Conservation (phyloP, 2,888 invertebrate species). For the Drosophila nr. perissopoda region DNA sequence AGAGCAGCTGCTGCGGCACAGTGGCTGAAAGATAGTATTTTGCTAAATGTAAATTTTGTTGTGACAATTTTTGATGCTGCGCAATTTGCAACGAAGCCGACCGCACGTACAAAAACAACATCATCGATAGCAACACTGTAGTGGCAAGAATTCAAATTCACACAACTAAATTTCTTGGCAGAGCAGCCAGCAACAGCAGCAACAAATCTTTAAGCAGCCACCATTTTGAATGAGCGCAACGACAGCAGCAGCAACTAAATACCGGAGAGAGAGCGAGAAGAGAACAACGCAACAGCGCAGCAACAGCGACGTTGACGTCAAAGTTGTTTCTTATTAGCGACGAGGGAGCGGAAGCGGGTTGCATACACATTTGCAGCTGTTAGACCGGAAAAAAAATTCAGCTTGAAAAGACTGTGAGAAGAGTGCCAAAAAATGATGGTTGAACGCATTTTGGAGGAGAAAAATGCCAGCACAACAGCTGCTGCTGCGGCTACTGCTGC, state of each 20-base stretch:
- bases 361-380: conserved; percentile 58
- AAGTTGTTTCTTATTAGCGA: conserved; percentile 60
- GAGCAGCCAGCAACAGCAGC: conserved; percentile 57
- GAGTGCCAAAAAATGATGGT: conserved; percentile 86
- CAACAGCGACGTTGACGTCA: conserved; percentile 58
- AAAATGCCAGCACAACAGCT: conserved; percentile 62
- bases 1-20: conserved; percentile 43
- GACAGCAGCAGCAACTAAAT: conserved; percentile 34
- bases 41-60: conserved; percentile 49
- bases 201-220: conserved; percentile 65
- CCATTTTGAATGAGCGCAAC: conserved; percentile 78
- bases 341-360: conserved; percentile 39
- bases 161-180: conserved; percentile 64
- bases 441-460: conserved; percentile 89
- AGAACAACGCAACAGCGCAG: conserved; percentile 49
- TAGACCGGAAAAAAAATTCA: conserved; percentile 65
- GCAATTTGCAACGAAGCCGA: conserved; percentile 52
- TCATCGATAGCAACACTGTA: conserved; percentile 43
- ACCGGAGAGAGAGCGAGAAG: conserved; percentile 54
- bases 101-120: conserved; percentile 44
- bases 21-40: conserved; percentile 39
- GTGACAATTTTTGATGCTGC: conserved; percentile 49
- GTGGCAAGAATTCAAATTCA: conserved; percentile 59
- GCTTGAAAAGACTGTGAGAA: conserved; percentile 38
- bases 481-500: conserved; percentile 50